phyloP scores from a whole-genome alignment of 2,113 vertebrate genomes.

The Murina feae region DNA sequence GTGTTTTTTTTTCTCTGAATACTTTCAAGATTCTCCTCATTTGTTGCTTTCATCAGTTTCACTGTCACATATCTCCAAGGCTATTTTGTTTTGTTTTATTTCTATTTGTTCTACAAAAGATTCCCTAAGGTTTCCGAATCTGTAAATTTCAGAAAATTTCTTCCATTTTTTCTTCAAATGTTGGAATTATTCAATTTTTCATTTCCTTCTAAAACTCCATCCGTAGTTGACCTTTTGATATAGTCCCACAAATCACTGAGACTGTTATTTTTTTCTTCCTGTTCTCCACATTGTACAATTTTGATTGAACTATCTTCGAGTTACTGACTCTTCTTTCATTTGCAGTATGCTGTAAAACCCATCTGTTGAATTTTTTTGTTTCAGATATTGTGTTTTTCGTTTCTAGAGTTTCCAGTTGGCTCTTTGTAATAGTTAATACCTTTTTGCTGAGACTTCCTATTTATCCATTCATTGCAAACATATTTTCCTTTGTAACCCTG shows the following conservation, averaged over 20 bases:
- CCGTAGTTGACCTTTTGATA: neutral
- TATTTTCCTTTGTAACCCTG: neutral
- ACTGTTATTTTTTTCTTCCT: neutral
- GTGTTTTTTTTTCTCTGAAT: neutral
- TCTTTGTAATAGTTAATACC: neutral
- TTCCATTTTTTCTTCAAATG: neutral
- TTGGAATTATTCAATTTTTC: neutral
- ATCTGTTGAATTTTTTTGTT: neutral
- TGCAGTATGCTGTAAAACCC: neutral
- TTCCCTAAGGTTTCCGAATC: neutral
- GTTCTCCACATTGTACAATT: neutral
- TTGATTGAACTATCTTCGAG: neutral
- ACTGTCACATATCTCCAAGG: neutral
- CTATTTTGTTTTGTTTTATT: neutral
- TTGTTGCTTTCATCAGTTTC: neutral
- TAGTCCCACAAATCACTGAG: neutral
- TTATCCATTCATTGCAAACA: neutral
- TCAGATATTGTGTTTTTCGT: neutral
- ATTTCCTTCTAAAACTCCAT: neutral
- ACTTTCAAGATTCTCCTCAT: neutral
- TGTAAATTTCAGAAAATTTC: neutral
- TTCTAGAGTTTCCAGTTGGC: neutral
- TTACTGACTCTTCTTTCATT: neutral
- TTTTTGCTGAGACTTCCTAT: neutral
- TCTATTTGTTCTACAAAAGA: neutral